These are phyloP conservation scores for Pangasius macronema DNA, from an alignment of 2,797 vertebrate genomes.

Conservation along the genomic window DNA sequence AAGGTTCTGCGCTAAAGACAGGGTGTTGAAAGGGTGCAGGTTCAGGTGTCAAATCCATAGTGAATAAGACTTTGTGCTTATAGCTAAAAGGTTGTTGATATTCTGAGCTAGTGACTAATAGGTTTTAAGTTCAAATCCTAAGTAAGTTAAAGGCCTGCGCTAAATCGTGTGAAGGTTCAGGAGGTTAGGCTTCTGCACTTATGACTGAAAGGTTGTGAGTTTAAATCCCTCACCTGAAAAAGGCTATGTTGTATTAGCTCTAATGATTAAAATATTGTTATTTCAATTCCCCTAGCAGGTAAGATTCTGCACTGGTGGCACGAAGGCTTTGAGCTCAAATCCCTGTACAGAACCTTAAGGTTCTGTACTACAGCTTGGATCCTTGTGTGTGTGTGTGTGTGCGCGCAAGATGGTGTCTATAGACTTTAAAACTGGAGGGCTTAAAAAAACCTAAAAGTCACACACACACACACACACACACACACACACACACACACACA, in stretches of 20 bases:
- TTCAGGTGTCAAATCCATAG: not conserved
- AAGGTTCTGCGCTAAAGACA: not conserved
- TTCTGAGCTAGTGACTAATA: not conserved
- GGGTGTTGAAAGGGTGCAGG: not conserved
- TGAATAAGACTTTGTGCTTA: not conserved
- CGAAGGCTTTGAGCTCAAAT: not conserved
- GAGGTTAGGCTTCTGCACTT: not conserved
- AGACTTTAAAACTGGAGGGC: not conserved
- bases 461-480: no score
- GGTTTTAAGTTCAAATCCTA: not conserved
- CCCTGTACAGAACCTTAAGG: not conserved
- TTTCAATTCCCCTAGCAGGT: not conserved
- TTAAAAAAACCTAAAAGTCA: not conserved
- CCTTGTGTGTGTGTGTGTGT: not conserved
- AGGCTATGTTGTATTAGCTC: not conserved
- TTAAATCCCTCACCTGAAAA: not conserved
- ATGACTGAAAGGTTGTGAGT: not conserved
- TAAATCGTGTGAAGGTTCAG: not conserved
- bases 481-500: not conserved
- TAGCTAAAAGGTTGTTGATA: not conserved
- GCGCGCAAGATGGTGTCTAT: not conserved
- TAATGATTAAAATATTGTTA: not conserved
- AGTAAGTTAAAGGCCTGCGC: not conserved
- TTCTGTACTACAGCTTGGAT: not conserved
- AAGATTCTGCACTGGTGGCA: not conserved